A percentile compares a stretch with the other conserved stretches of the same genome.
These are phyloP conservation scores for Hypocryptadius cinnamomeus DNA, from an alignment of 2,113 vertebrate species.

Conservation along the genomic window DNA sequence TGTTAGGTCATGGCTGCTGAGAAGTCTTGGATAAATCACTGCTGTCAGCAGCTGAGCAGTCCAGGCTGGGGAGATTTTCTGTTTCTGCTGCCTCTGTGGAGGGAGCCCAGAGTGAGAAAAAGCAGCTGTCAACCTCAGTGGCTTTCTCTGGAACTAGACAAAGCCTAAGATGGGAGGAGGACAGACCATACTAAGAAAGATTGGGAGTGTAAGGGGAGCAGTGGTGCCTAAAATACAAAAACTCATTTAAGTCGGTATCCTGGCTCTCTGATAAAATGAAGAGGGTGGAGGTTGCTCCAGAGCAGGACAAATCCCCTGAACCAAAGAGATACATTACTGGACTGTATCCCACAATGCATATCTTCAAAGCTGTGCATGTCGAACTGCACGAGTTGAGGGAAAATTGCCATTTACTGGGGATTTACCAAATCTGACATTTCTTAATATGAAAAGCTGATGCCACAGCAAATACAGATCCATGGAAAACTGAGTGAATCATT, in stretches of 20 bases:
- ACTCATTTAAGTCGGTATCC: not conserved
- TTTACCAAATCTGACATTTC: not conserved
- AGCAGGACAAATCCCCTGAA: not conserved
- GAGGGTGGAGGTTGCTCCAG: not conserved
- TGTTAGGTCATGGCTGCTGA: not conserved
- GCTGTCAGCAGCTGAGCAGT: not conserved
- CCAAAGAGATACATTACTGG: not conserved
- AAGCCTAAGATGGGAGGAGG: not conserved
- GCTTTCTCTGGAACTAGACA: not conserved
- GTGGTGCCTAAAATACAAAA: not conserved
- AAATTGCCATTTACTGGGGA: not conserved
- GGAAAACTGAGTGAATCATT: conserved; percentile 3
- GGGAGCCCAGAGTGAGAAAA: not conserved
- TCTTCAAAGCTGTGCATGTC: not conserved
- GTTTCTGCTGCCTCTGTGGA: not conserved
- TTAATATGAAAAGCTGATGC: not conserved
- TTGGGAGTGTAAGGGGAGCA: not conserved
- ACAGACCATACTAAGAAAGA: not conserved
- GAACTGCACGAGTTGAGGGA: not conserved
- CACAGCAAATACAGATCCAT: not conserved
- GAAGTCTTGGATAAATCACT: not conserved
- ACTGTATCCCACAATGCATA: not conserved
- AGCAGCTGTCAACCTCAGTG: not conserved
- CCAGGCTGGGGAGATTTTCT: not conserved
- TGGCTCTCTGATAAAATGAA: not conserved